phyloP scores from a whole-genome alignment of 2,888 invertebrate species.

The Lasius platythorax region DNA sequence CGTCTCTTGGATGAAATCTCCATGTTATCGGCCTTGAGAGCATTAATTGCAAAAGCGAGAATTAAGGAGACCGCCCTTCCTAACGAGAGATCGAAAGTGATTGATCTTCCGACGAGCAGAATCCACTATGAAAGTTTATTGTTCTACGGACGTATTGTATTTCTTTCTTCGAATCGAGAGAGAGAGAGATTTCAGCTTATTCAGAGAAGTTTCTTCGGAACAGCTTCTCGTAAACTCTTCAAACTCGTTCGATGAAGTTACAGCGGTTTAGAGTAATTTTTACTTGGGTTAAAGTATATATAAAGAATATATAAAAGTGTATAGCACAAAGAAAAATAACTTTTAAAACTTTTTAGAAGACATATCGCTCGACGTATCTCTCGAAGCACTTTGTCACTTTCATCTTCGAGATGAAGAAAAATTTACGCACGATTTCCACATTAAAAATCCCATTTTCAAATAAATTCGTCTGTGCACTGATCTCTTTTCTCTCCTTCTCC shows the following conservation, averaged over 20 bases:
- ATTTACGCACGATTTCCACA: background rate
- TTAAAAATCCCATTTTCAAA: background rate
- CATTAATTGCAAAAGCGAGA: slow-evolving; percentile 47
- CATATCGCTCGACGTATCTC: background rate
- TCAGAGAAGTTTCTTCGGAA: background rate
- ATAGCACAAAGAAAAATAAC: background rate
- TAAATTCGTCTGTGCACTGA: background rate
- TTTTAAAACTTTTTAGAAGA: background rate
- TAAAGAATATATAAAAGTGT: background rate
- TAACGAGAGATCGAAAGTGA: background rate
- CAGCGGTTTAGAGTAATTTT: background rate
- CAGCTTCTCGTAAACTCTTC: background rate
- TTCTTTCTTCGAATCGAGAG: background rate
- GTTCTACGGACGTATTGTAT: background rate
- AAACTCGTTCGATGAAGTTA: background rate
- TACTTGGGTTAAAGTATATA: background rate
- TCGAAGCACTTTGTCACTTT: slow-evolving; percentile 4
- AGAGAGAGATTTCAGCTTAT: background rate
- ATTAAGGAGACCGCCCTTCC: background rate
- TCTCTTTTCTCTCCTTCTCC: background rate
- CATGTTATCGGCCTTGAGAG: slow-evolving; percentile 70
- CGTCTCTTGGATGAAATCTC: slow-evolving; percentile 78
- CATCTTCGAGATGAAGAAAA: background rate
- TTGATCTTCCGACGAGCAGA: background rate
- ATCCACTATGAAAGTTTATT: background rate